These are phyloP conservation scores for Apostichopus japonicus DNA, from an alignment of 35 echinoderm and acorn worm genomes.

Conservation along the genomic window DNA sequence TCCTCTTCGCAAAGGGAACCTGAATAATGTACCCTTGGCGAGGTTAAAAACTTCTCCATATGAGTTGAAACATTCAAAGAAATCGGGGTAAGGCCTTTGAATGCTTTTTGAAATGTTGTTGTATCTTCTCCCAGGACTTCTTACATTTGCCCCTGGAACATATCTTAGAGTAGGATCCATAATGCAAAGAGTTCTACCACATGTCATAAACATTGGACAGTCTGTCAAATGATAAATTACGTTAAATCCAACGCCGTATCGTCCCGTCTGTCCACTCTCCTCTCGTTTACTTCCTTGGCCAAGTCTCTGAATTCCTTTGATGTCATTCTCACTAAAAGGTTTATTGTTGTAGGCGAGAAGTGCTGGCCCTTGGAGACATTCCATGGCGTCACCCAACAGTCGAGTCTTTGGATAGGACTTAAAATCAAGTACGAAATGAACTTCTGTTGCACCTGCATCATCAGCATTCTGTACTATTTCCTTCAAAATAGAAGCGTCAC, in stretches of 20 bases:
- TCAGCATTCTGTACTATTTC: slow-evolving; percentile 97
- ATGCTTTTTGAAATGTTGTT: slow-evolving; percentile 6
- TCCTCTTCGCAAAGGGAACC: slow-evolving; percentile 72
- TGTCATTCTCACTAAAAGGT: slow-evolving; percentile 72
- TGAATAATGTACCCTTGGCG: slow-evolving; percentile 63
- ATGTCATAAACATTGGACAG: slow-evolving; percentile 81
- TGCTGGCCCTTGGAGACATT: slow-evolving; percentile 70
- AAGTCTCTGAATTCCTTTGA: slow-evolving; percentile 81
- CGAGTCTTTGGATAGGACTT: slow-evolving; percentile 33
- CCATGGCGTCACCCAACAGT: slow-evolving; percentile 62
- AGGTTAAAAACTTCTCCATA: slow-evolving; percentile 40
- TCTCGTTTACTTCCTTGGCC: slow-evolving; percentile 74
- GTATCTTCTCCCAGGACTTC: slow-evolving; percentile 57
- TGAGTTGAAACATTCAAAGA: slow-evolving; percentile 55
- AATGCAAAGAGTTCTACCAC: slow-evolving; percentile 62
- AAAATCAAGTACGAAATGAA: slow-evolving; percentile 84
- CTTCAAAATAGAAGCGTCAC: slow-evolving; percentile 78
- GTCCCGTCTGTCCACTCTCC: slow-evolving; percentile 62
- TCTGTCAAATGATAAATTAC: slow-evolving; percentile 87
- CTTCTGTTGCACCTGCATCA: slow-evolving; percentile 86
- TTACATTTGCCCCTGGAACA: slow-evolving; percentile 64
- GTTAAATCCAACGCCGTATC: slow-evolving; percentile 94
- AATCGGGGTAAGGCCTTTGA: slow-evolving; percentile 51
- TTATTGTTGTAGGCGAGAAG: slow-evolving; percentile 78
- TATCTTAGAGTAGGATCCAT: slow-evolving; percentile 78